Base-by-base conservation (phyloP, 1,140 invertebrate genomes). In the Dendrolimus punctatus region DNA sequence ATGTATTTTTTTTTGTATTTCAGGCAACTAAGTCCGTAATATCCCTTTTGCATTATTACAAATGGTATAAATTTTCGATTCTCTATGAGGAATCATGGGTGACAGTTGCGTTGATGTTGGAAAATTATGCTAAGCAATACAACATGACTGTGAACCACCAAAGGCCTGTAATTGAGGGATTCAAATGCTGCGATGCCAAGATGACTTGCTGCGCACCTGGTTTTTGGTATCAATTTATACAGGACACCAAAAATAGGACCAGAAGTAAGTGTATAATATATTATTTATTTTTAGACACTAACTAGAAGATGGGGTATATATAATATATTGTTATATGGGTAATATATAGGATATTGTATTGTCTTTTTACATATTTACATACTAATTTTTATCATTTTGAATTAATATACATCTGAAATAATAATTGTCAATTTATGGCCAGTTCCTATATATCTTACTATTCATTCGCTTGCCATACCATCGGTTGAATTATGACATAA, bases 41-140 rank as follows among this genome's bases (percentile, higher is more conserved):
- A 70, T 92, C 97, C 0, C 85, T 99, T 46, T 84, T 99, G 53
- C 89, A 92, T 42, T 95, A 98, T 85, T 97, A 96, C 84, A 92
- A 94, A 64, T 99, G 97, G 97, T 92, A 93, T 55, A 97, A 96
- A 77, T 98, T 99, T 86, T 93, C 95, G 9, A 94, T 99, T 46
- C 89, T 99, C n/a, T 93, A 93, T 54, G 96, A 98, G 72, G 91
- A 93, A 50, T 85, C 90, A 0, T 95, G 92, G 92, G 89, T 89
- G 57, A 93, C 91, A 1, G 95, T 97, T 5, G 95, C 94, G 0
- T 86, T 91, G 50, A 93, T 92, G 7, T 84, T 98, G 46, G 88
- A 91, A 72, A 89, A 92, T 51, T 90, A 94, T 71, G 95, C 95
- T 0, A 78, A 88, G 55, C 83, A 88, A 56, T 87, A 92, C 62